phyloP scores from a whole-genome alignment of 2,888 invertebrate genomes.

The Hecatera dysodea region DNA sequence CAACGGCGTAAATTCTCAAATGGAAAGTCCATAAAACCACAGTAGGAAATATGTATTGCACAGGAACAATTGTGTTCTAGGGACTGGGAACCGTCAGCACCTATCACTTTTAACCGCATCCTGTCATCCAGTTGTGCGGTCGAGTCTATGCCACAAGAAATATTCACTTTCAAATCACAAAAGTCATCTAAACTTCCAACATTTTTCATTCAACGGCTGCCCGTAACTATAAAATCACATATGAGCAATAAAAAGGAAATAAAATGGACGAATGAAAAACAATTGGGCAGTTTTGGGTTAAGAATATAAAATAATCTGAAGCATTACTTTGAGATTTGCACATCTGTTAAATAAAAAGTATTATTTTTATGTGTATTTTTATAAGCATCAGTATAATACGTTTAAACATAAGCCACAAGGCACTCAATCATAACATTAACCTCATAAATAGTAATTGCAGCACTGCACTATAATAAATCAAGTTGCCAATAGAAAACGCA shows the following conservation, averaged over 20 bases:
- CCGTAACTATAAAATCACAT: conserved; percentile 52
- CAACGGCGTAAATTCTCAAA: conserved; percentile 13
- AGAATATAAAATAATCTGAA: conserved; percentile 54
- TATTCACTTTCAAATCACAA: conserved; percentile 59
- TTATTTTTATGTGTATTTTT: not conserved
- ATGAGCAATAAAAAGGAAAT: conserved; percentile 64
- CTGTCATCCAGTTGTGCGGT: conserved; percentile 71
- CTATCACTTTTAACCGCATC: conserved; percentile 75
- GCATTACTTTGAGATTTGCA: conserved; percentile 15
- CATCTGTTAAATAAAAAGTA: not conserved
- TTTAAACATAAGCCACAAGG: not conserved
- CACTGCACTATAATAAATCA: conserved; percentile 53
- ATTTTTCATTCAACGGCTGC: conserved; percentile 56
- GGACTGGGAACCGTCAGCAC: conserved; percentile 57
- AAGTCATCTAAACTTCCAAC: conserved; percentile 39
- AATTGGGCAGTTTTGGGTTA: conserved; percentile 58
- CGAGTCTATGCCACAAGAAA: conserved; percentile 59
- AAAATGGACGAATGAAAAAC: conserved; percentile 63
- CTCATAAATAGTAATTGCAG: conserved; percentile 34
- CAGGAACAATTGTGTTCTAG: conserved; percentile 63
- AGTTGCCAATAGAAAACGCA: conserved; percentile 66
- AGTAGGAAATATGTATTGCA: conserved; percentile 36
- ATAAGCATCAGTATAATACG: not conserved
- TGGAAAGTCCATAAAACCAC: conserved; percentile 25
- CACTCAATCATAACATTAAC: conserved; percentile 29